Conservation (phyloP, 2,797 vertebrate species). For the Enteromius thamalakanensis region DNA sequence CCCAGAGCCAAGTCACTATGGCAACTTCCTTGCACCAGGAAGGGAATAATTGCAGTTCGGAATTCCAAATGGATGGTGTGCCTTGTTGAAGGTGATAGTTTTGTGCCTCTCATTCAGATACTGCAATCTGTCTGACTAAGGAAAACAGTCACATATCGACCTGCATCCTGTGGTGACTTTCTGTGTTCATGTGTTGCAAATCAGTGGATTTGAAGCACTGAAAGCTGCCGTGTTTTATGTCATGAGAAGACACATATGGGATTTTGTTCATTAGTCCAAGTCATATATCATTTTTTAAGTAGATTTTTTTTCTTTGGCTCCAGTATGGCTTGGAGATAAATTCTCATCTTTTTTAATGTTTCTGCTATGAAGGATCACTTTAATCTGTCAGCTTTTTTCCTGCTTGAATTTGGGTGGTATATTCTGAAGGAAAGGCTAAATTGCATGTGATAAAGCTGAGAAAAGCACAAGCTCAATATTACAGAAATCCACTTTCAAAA, state of each 20-base stretch:
- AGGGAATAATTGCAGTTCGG: conserved; percentile 41
- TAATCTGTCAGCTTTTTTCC: conserved; percentile 1
- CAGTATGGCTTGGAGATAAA: conserved; percentile 24
- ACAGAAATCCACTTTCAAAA: conserved; percentile 5
- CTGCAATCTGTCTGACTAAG: conserved; percentile 30
- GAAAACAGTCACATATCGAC: conserved; percentile 23
- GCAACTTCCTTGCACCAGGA: conserved; percentile 36
- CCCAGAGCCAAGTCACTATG: conserved; percentile 17
- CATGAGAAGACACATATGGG: not conserved
- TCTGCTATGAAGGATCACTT: conserved; percentile 19
- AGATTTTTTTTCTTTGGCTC: conserved; percentile 20
- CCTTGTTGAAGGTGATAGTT: conserved; percentile 36
- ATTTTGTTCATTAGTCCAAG: conserved; percentile 24
- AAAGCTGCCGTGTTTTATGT: conserved; percentile 23
- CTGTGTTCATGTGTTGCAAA: conserved; percentile 13
- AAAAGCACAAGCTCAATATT: not conserved
- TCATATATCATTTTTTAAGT: conserved; percentile 29
- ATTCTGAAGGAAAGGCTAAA: conserved; percentile 1
- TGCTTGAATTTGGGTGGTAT: conserved; percentile 3
- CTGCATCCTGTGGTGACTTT: not conserved
- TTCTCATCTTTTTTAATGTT: conserved; percentile 7
- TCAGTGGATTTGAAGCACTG: conserved; percentile 11
- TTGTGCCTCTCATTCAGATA: conserved; percentile 22
- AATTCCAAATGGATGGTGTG: conserved; percentile 32
- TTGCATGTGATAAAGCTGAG: not conserved